These are phyloP conservation scores for Nomada goodeniana DNA, from an alignment of 2,888 invertebrate species.

Conservation along the genomic window DNA sequence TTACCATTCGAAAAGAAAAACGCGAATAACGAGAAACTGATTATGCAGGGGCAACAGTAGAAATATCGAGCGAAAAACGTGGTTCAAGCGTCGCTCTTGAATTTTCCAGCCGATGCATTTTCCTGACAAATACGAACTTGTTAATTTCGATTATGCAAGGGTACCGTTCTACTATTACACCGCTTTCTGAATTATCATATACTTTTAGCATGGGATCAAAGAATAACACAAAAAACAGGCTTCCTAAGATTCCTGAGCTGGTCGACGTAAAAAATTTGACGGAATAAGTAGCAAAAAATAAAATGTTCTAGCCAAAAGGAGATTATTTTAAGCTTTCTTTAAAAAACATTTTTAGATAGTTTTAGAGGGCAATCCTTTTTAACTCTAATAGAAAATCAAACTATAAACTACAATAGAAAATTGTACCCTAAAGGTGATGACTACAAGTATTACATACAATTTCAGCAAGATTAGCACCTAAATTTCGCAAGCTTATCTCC, in stretches of 20 bases:
- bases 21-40: not conserved
- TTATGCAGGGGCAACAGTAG: not conserved
- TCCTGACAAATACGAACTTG: slow-evolving; percentile 4
- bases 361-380: not conserved
- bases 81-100: slow-evolving; percentile 18
- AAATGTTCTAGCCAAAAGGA: too few relatives aligned
- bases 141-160: slow-evolving; percentile 38
- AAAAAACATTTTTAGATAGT: not conserved
- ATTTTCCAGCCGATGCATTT: slow-evolving; percentile 8
- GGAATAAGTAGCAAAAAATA: not conserved
- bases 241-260: not conserved
- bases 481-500: not conserved
- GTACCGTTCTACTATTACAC: not conserved
- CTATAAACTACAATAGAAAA: not conserved
- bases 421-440: not conserved
- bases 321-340: too few relatives aligned
- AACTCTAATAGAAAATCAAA: not conserved
- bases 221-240: not conserved
- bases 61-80: slow-evolving; percentile 6
- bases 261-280: not conserved
- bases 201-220: not conserved
- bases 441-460: not conserved
- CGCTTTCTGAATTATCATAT: not conserved
- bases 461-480: not conserved
- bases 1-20: not conserved